phyloP scores from a whole-genome alignment of 2,797 vertebrate species.

The Apogon hyalosoma region DNA sequence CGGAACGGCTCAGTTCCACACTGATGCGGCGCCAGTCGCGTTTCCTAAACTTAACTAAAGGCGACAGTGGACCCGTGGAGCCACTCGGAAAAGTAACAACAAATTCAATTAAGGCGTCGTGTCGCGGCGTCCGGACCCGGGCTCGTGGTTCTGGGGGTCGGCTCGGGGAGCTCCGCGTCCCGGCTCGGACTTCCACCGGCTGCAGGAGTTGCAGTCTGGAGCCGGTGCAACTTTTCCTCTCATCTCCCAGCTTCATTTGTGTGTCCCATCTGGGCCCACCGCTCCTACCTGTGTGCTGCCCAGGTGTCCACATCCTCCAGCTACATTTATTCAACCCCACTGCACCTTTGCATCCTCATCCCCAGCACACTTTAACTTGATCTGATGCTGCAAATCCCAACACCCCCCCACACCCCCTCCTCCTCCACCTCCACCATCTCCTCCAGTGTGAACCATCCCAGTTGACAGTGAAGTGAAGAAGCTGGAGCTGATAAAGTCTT shows the following conservation, averaged over 20 bases:
- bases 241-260: too few species aligned
- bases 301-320: too few species aligned
- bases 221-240: too few species aligned
- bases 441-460: too few species aligned
- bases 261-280: too few species aligned
- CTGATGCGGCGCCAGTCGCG: conserved; percentile 49
- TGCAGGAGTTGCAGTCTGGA: too few species aligned
- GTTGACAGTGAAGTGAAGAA: neutral
- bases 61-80: too few species aligned
- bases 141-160: neutral
- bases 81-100: conserved; percentile 50
- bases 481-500: conserved; percentile 20
- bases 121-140: neutral
- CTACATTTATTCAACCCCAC: too few species aligned
- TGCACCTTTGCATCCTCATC: neutral
- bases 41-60: conserved; percentile 57
- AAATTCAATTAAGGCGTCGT: neutral
- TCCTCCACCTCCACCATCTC: too few species aligned
- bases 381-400: neutral
- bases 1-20: conserved; percentile 11
- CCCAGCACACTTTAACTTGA: neutral
- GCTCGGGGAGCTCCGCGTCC: neutral
- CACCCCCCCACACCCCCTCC: too few species aligned
- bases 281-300: too few species aligned
- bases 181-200: neutral